phyloP scores from a whole-genome alignment of 2,797 vertebrate genomes.

The Cygnus olor region DNA sequence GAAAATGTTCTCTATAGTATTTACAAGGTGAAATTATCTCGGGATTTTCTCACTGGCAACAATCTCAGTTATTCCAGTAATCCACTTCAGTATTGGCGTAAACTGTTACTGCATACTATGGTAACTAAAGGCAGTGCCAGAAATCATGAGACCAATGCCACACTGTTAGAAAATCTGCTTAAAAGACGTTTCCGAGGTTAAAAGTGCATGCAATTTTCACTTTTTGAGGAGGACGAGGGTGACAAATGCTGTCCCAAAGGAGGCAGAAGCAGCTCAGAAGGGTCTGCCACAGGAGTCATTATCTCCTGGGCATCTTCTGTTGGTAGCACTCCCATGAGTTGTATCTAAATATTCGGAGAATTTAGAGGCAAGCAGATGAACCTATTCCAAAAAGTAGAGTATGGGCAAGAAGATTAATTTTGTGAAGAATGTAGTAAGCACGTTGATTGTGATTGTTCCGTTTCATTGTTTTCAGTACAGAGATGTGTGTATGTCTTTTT shows the following conservation, averaged over 20 bases:
- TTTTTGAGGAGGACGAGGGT: neutral
- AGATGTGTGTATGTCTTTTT: neutral
- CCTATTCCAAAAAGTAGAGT: neutral
- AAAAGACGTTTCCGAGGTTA: neutral
- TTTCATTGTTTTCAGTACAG: neutral
- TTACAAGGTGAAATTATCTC: neutral
- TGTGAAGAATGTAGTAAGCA: neutral
- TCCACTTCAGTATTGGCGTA: slow-evolving; percentile 19
- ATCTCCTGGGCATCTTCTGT: neutral
- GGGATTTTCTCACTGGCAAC: neutral
- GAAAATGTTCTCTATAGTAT: neutral
- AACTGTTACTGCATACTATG: neutral
- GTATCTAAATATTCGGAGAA: neutral
- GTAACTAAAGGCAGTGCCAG: neutral
- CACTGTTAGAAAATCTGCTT: neutral
- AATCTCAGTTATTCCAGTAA: slow-evolving; percentile 35
- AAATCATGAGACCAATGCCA: neutral
- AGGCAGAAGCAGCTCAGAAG: neutral
- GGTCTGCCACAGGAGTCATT: neutral
- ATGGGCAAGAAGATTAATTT: neutral
- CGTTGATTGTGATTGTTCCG: neutral
- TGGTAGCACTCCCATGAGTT: neutral
- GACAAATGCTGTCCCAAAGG: neutral
- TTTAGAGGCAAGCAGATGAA: neutral
- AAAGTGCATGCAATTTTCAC: neutral